Conservation (phyloP, 2,888 invertebrate genomes). For the Scaptomyza reducta region DNA sequence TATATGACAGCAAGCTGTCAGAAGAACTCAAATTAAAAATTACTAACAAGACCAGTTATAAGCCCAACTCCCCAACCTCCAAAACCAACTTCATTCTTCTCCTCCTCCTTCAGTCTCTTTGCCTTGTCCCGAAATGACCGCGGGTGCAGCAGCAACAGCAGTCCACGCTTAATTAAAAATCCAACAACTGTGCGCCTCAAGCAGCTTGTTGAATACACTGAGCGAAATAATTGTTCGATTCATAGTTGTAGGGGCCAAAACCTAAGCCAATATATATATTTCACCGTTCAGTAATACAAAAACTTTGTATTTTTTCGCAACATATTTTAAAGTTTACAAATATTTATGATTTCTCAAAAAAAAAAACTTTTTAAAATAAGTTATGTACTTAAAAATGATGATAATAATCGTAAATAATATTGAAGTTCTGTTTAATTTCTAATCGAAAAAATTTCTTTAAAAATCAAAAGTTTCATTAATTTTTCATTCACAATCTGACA, state of each 20-base stretch:
- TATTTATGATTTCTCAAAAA: no score
- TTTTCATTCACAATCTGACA: neutral
- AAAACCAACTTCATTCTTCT: neutral
- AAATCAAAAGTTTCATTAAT: no score
- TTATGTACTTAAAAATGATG: no score
- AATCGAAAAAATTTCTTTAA: no score
- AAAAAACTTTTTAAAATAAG: no score
- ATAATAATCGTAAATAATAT: no score
- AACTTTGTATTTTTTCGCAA: no score
- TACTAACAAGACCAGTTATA: slow-evolving; percentile 78
- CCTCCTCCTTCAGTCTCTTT: neutral
- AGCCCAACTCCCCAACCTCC: neutral
- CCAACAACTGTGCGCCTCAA: slow-evolving; percentile 63
- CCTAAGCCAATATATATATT: no score
- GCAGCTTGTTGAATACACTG: slow-evolving; percentile 11
- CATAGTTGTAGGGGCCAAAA: no score
- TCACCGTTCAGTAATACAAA: no score
- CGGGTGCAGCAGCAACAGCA: slow-evolving; percentile 43
- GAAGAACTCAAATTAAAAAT: slow-evolving; percentile 83
- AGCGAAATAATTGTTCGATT: neutral
- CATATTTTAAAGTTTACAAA: no score
- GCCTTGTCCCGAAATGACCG: slow-evolving; percentile 42
- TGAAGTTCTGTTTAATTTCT: no score
- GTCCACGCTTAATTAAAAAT: slow-evolving; percentile 76
- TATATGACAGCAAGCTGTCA: slow-evolving; percentile 83